Evolutionary conservation across 2,113 vertebrate species (phyloP), one percentile per base, ranked within the genome.

Genomic region (Dermatemys mawii): DNA sequence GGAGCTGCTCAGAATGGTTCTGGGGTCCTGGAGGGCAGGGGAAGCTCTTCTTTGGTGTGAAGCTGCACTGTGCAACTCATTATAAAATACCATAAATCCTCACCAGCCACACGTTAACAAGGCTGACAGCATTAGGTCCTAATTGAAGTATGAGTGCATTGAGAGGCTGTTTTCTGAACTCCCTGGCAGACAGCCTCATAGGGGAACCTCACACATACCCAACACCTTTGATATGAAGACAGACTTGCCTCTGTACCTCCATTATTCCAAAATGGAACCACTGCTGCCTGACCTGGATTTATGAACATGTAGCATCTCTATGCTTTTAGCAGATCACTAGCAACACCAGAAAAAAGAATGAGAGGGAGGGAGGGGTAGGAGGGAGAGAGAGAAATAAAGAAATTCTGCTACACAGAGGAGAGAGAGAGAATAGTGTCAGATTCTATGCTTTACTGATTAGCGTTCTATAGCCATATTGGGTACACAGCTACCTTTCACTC

Each of bases 381-480:
- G 60, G 17, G 46, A 55, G 53, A 16, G 11, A 2, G 1, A 67
- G 70, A 51, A 49, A 76, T n/a, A 76, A 10, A 48, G 46, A 53
- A 53, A 53, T 78, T 5, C 17, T 70, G 32, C 55, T 86, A 81
- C 16, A 29, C 14, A 0, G 0, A 67, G 60, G 21, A n/a, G 63
- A 55, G 81, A 22, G 44, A n/a, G n/a, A 83, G 49, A 0, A 0
- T 49, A 38, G 32, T 13, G 29, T 51, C 11, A 49, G 4, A 0
- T 22, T 22, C n/a, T 51, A 11, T n/a, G 46, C 50, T 17, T 35
- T 4, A 35, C 21, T 44, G 11, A 81, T 5, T 38, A 17, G 2
- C 10, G 5, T 81, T 35, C 3, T 35, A 3, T 32, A 32, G 27
- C 38, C 54, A 19, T n/a, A 9, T 26, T 32, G 12, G 16, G 32